A percentile compares a stretch with the other conserved stretches of the same genome.
phyloP scores from a whole-genome alignment of 2,888 invertebrate species.

The Lathronympha strigana region DNA sequence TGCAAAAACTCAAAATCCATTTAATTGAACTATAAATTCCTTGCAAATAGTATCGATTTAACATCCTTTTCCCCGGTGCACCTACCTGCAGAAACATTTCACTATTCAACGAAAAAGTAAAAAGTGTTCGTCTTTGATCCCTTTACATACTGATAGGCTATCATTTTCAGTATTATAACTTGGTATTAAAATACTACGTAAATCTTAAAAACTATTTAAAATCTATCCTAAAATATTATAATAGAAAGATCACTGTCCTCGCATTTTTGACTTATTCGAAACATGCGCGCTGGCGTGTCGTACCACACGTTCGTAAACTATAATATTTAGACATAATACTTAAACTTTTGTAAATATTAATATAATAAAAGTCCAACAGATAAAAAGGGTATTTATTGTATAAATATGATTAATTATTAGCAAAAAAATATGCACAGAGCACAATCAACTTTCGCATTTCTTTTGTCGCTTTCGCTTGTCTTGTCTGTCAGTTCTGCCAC shows the following conservation, averaged over 20 bases:
- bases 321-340: background rate
- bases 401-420: too few species aligned
- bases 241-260: slow-evolving; percentile 46
- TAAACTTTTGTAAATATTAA: background rate
- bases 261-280: slow-evolving; percentile 53
- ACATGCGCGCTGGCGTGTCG: slow-evolving; percentile 58
- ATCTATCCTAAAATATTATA: slow-evolving; percentile 51
- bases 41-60: slow-evolving; percentile 48
- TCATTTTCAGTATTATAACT: slow-evolving; percentile 64
- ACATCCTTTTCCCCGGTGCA: slow-evolving; percentile 55
- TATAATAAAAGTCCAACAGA: background rate
- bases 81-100: slow-evolving; percentile 82
- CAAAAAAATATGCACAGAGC: too few species aligned
- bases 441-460: too few species aligned
- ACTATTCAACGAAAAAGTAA: slow-evolving; percentile 70
- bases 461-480: background rate
- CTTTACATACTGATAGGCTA: slow-evolving; percentile 58
- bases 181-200: slow-evolving; percentile 56
- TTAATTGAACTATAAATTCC: slow-evolving; percentile 39
- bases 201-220: slow-evolving; percentile 51
- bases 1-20: slow-evolving; percentile 56
- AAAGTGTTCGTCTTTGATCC: slow-evolving; percentile 67
- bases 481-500: background rate
- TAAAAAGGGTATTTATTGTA: too few species aligned
- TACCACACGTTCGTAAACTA: slow-evolving; percentile 39